A percentile compares a stretch with the other conserved stretches of the same genome.
phyloP scores from a whole-genome alignment of 2,797 vertebrate genomes.

The Neomorphus geoffroyi region DNA sequence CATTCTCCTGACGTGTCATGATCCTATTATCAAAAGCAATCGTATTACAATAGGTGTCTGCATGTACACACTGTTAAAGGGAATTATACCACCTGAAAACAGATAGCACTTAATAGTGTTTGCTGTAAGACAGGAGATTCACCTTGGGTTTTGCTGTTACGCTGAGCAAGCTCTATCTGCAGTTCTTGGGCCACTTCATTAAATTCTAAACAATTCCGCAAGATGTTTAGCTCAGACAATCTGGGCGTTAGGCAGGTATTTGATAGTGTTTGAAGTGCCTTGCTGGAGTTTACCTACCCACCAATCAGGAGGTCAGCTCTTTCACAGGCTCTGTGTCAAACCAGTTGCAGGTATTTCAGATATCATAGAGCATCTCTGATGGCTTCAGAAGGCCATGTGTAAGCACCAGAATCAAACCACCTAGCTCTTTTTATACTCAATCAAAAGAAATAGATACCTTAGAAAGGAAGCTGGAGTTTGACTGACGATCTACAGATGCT shows the following conservation, averaged over 20 bases:
- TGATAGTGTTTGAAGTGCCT: not conserved
- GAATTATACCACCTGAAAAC: not conserved
- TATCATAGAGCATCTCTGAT: not conserved
- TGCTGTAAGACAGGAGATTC: not conserved
- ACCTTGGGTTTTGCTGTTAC: not conserved
- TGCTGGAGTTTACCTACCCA: not conserved
- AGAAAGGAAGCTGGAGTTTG: not conserved
- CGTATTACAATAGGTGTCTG: not conserved
- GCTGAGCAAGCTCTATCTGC: not conserved
- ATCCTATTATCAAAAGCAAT: not conserved
- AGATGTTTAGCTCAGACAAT: not conserved
- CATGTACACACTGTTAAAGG: not conserved
- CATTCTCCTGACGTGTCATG: not conserved
- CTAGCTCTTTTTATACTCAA: not conserved
- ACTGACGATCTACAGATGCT: not conserved
- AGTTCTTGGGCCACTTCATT: not conserved
- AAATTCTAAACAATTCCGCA: not conserved
- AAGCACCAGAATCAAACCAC: not conserved
- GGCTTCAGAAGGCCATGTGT: not conserved
- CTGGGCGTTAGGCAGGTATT: not conserved
- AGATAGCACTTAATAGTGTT: not conserved
- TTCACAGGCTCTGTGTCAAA: not conserved
- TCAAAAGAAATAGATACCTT: not conserved
- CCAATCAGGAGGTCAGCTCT: not conserved
- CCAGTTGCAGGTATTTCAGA: not conserved